Base-by-base conservation (phyloP, 2,888 invertebrate species). In the Eupithecia tripunctaria region DNA sequence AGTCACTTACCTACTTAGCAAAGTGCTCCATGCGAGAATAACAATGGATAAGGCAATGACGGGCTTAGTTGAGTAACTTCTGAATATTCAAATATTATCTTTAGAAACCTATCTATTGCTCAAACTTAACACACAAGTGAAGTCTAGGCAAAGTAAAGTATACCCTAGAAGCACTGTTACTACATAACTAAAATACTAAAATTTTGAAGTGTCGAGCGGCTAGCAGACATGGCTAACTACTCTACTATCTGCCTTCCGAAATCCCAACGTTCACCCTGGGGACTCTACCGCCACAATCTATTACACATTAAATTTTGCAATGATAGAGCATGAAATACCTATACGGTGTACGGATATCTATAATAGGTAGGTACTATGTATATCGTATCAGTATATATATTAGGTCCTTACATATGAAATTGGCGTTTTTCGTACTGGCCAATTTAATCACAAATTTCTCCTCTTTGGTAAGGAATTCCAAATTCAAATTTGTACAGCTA, bases 11-110 rank as follows among this genome's bases (percentile, higher is more conserved):
- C 56, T 56, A 56, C 56, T 56, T 56, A 56, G 71, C 63, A 71
- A 76, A 75, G 63, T 71, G 67, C 66, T 73, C 75, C 75, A 74
- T 76, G 73, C 75, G 75, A 77, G 63, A 76, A 76, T 76, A 77
- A 79, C 70, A 29, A 32, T 71, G 65, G 65, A 43, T 59, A 75
- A 74, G 77, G 72, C 72, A 76, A 60, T 67, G 43, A 7, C 43
- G n/a, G n/a, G n/a, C n/a, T 21, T 3, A 12, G n/a, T 56, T 56
- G 3, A 25, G 25, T 56, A 56, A 51, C 21, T 56, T 56, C 1
- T 25, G 56, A 56, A 56, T 56, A 56, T 25, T 56, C 56, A 12
- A 25, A 56, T n/a, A 47, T n/a, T n/a, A 47, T n/a, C 15, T 18
- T 15, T 43, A 43, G 47, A 51, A 21, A 51, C 51, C 10, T 21